Evolutionary conservation across 2,113 vertebrate genomes (phyloP).

Genomic region (Rhadina sibilatrix): DNA sequence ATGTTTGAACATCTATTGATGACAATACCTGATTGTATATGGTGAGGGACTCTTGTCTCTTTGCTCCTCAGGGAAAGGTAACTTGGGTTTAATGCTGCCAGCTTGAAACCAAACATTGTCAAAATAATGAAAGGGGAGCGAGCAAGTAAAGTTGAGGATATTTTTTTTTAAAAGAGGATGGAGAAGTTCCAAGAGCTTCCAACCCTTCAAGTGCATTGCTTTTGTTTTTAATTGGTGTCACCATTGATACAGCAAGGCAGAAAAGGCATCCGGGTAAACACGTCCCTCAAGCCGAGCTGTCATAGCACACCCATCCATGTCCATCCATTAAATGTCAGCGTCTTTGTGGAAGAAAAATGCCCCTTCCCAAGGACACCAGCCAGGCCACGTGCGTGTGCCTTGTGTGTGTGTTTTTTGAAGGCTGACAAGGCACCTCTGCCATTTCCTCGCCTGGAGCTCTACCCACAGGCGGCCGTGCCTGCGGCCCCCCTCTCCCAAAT

Average conservation of each 20-base stretch:
- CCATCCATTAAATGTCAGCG: not conserved
- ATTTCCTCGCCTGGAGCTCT: conserved; percentile 87
- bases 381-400: conserved; percentile 49
- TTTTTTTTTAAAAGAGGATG: not conserved
- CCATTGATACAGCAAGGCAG: not conserved
- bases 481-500: conserved; percentile 79
- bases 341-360: conserved; percentile 72
- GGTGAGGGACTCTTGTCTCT: not conserved
- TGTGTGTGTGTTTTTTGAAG: conserved; percentile 75
- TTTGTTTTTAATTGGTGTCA: not conserved
- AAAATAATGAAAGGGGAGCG: conserved; percentile 9
- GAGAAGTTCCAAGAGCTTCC: not conserved
- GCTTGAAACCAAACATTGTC: conserved; percentile 9
- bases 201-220: not conserved
- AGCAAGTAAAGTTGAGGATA: not conserved
- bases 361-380: conserved; percentile 74
- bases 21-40: not conserved
- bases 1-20: not conserved
- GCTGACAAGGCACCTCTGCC: conserved; percentile 81
- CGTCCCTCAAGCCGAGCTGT: not conserved
- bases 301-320: not conserved
- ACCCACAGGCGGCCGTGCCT: conserved; percentile 35
- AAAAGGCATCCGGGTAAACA: not conserved
- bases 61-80: not conserved
- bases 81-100: not conserved